phyloP scores from a whole-genome alignment of 2,888 invertebrate species.

The Pristionchus mayeri region DNA sequence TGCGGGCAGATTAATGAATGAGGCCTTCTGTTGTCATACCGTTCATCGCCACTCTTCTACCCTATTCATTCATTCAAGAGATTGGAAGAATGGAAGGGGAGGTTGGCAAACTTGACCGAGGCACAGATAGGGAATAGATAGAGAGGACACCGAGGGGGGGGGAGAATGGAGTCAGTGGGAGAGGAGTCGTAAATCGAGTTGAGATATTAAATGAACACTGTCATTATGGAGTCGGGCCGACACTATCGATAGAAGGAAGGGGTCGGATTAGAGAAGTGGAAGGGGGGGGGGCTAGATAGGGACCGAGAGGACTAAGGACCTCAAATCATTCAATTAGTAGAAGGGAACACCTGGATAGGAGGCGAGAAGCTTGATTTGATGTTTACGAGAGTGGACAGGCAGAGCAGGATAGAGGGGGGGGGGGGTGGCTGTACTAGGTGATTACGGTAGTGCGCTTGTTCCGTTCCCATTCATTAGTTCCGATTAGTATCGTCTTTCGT shows the following conservation, averaged over 20 bases:
- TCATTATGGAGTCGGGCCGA: slow-evolving; percentile 18
- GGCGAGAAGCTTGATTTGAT: slow-evolving; percentile 21
- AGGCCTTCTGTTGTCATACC: neutral
- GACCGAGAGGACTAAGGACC: neutral
- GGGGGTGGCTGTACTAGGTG: neutral
- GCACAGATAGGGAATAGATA: slow-evolving; percentile 14
- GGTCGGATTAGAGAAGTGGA: neutral
- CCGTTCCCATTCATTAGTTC: slow-evolving; percentile 29
- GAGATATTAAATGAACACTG: slow-evolving; percentile 26
- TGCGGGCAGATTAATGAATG: slow-evolving; percentile 17
- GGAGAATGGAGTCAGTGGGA: neutral
- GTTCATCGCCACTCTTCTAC: neutral
- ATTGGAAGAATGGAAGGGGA: slow-evolving; percentile 7
- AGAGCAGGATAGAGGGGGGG: neutral
- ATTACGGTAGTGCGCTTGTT: slow-evolving; percentile 21
- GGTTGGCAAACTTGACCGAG: slow-evolving; percentile 47
- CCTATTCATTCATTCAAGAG: slow-evolving; percentile 16
- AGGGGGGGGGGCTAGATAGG: neutral
- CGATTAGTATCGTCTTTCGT: slow-evolving; percentile 3
- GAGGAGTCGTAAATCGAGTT: slow-evolving; percentile 29
- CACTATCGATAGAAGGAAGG: slow-evolving; percentile 24
- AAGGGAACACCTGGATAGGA: slow-evolving; percentile 13
- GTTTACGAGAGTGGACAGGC: neutral
- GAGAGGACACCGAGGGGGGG: neutral
- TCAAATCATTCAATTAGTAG: slow-evolving; percentile 19